Evolutionary conservation across 2,797 vertebrate species (phyloP), one percentile per base, ranked within the genome.

Genomic region (Leptoclinus maculatus): DNA sequence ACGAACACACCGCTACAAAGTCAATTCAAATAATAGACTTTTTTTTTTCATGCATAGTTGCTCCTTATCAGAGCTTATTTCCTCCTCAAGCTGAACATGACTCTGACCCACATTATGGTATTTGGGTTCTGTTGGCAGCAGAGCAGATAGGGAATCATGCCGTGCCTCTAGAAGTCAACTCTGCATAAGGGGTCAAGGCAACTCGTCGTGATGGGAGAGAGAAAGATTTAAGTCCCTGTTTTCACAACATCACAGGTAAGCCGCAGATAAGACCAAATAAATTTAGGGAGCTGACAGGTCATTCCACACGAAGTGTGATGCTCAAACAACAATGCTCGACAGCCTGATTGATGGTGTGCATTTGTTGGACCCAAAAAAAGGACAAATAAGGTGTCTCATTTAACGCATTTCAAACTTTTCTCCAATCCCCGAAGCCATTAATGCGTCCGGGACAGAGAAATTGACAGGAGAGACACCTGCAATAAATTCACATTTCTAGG

Each of bases 251-350:
- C 90, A 92, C 93, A 95, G 91, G 92, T 94, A 91, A 92, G 89
- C 89, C 76, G 82, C 87, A 93, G 90, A 94, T 94, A 91, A 94
- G 92, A 93, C 86, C 89, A 93, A 94, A 95, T 93, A 92, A 83
- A 94, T 94, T 93, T 83, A 78, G 79, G 86, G 87, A 84, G 85
- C 89, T 91, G 93, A 94, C 93, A 93, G 92, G 90, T 93, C 92
- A 92, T 93, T 95, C 87, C 90, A 89, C 84, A 59, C 78, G 76
- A 93, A 83, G 88, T 83, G 87, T 83, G 89, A 92, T 76, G 86
- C 90, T 88, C 82, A 92, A 91, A 91, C 91, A 79, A 90, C 70
- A 34, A 66, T 10, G 71, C 83, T 29, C 51, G 93, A 91, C 93
- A 93, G 87, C 75, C 86, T 93, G 94, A 95, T 91, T 87, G 89